Evolutionary conservation across 2,113 vertebrate genomes (phyloP), one percentile per base, ranked within the genome.

Genomic region (Calidris pygmaea): DNA sequence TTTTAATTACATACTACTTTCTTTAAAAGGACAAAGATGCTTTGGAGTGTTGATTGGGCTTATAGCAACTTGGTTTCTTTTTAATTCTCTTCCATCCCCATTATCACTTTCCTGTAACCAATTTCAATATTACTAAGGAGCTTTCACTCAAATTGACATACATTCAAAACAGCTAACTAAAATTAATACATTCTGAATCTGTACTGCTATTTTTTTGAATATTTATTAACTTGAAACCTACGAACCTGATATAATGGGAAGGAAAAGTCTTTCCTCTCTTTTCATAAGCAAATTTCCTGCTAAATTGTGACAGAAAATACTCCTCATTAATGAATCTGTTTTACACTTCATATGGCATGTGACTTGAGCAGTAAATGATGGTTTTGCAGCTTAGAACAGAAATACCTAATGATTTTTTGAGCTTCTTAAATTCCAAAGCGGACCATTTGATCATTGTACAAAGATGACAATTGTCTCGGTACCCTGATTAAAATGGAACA

Each of bases 141-240:
- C 88, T 96, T 96, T 97, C 96, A 95, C 71, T 96, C 96, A 94
- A 93, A 92, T 59, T 96, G 95, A 95, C 87, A 67, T 63, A 47
- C 32, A 94, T 97, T 95, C 85, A 92, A 94, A 97, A 71, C 72
- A 96, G 41, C 71, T 79, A 93, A 93, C 60, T 92, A 94, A 95
- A 96, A 96, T 95, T 41, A 96, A 96, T 93, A 86, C 35, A 81
- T 82, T 94, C 73, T 92, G 87, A 92, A 70, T 89, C 74, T 86
- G 1, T 65, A 71, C 76, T 89, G 39, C n/a, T 67, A 14, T 30
- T 81, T 76, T 80, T 43, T 79, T 63, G 37, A 90, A 82, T 96
- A 96, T 92, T 94, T 97, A 97, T 96, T 95, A 93, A 95, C 89
- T 83, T 90, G 52, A 94, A 97, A 88, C 76, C 48, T 63, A 39